Evolutionary conservation across 1,140 invertebrate genomes (phyloP).

Genomic region (Listronotus bonariensis): DNA sequence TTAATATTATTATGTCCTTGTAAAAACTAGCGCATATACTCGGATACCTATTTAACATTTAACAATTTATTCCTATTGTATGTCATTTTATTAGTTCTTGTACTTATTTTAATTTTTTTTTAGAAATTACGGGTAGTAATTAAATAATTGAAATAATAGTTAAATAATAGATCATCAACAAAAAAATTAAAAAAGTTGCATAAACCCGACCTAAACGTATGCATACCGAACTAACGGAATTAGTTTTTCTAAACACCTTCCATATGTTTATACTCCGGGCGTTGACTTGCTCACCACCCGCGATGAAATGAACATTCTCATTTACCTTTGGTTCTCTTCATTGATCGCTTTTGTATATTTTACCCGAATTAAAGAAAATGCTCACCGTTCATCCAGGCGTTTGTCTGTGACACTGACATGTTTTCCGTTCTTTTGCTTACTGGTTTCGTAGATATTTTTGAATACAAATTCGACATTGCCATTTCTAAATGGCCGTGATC

Average conservation of each 20-base stretch:
- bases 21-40: too few species aligned
- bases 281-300: constrained; percentile 6
- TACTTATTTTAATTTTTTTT: too few species aligned
- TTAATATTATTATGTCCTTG: too few species aligned
- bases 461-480: constrained; percentile 76
- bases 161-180: too few species aligned
- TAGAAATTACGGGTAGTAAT: too few species aligned
- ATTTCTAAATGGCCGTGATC: constrained; percentile 47
- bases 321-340: neutral
- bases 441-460: constrained; percentile 72
- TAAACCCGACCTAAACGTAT: too few species aligned
- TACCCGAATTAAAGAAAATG: too few species aligned
- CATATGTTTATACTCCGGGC: constrained; percentile 13
- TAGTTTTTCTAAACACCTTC: neutral
- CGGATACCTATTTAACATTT: too few species aligned
- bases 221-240: neutral
- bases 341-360: neutral
- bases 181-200: too few species aligned
- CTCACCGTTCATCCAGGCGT: constrained; percentile 84
- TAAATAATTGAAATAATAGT: too few species aligned
- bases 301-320: neutral
- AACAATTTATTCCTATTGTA: too few species aligned
- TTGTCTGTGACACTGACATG: constrained; percentile 77
- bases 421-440: constrained; percentile 69
- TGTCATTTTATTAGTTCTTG: too few species aligned